phyloP scores from a whole-genome alignment of 2,797 vertebrate species.

The Bryconaethiops microstoma region DNA sequence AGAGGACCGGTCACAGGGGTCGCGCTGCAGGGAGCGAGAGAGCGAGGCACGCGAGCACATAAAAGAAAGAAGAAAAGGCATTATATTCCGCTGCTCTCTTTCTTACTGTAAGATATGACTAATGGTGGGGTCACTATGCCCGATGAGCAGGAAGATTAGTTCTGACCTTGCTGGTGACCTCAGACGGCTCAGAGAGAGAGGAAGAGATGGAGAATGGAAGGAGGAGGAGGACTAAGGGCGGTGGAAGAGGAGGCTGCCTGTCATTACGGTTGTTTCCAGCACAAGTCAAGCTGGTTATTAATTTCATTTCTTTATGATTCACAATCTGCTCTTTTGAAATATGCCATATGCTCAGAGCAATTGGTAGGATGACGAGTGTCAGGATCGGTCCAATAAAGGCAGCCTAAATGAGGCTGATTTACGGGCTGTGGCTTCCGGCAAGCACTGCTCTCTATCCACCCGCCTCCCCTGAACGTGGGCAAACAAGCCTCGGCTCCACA shows the following conservation, averaged over 20 bases:
- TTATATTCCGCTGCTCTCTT: slow-evolving; percentile 54
- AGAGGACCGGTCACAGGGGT: slow-evolving; percentile 18
- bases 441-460: slow-evolving; percentile 56
- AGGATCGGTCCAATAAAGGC: slow-evolving; percentile 92
- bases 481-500: slow-evolving; percentile 29
- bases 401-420: slow-evolving; percentile 93
- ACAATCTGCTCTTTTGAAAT: slow-evolving; percentile 93
- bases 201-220: slow-evolving; percentile 69
- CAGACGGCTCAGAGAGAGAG: slow-evolving; percentile 68
- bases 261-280: slow-evolving; percentile 86
- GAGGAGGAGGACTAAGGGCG: slow-evolving; percentile 68
- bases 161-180: slow-evolving; percentile 82
- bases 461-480: slow-evolving; percentile 36
- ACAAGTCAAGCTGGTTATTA: slow-evolving; percentile 85
- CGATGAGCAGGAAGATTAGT: slow-evolving; percentile 74
- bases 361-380: slow-evolving; percentile 91
- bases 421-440: slow-evolving; percentile 80
- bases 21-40: slow-evolving; percentile 13
- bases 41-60: slow-evolving; percentile 19
- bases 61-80: slow-evolving; percentile 43
- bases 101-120: slow-evolving; percentile 68
- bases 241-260: slow-evolving; percentile 69
- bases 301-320: slow-evolving; percentile 94
- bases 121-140: slow-evolving; percentile 64
- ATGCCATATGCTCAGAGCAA: slow-evolving; percentile 94